Conservation (phyloP, 2,797 vertebrate genomes). For the Morelia viridis region DNA sequence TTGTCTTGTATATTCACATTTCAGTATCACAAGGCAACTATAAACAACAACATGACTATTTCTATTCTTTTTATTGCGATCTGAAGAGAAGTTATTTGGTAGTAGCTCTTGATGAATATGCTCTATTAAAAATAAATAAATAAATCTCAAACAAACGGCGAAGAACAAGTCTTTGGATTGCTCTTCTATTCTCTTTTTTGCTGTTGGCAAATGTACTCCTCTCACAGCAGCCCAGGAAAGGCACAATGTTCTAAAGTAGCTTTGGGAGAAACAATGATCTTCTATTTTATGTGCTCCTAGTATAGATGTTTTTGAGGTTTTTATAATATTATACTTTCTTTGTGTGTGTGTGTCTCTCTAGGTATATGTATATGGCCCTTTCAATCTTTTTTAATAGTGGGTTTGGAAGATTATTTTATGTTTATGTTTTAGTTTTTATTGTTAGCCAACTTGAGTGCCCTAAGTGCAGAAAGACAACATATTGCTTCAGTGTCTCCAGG, state of each 20-base stretch:
- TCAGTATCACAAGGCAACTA: background rate
- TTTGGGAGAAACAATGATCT: background rate
- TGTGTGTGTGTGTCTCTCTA: background rate
- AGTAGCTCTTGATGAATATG: background rate
- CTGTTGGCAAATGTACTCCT: background rate
- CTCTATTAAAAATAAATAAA: background rate
- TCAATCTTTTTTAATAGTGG: background rate
- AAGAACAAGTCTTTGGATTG: background rate
- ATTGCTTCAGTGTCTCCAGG: background rate
- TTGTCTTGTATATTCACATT: slow-evolving; percentile 5
- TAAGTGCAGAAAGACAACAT: background rate
- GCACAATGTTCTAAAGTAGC: background rate
- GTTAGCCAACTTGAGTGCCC: background rate
- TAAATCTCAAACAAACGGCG: background rate
- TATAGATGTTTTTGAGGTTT: background rate
- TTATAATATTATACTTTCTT: background rate
- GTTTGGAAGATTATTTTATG: background rate
- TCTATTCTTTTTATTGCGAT: background rate
- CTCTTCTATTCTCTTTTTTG: background rate
- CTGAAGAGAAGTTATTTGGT: background rate
- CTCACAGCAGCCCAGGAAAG: background rate
- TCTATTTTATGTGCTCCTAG: background rate
- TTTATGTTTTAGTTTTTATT: background rate
- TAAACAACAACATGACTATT: background rate
- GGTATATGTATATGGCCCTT: background rate